phyloP scores from a whole-genome alignment of 2,797 vertebrate genomes.

The Prionace glauca region DNA sequence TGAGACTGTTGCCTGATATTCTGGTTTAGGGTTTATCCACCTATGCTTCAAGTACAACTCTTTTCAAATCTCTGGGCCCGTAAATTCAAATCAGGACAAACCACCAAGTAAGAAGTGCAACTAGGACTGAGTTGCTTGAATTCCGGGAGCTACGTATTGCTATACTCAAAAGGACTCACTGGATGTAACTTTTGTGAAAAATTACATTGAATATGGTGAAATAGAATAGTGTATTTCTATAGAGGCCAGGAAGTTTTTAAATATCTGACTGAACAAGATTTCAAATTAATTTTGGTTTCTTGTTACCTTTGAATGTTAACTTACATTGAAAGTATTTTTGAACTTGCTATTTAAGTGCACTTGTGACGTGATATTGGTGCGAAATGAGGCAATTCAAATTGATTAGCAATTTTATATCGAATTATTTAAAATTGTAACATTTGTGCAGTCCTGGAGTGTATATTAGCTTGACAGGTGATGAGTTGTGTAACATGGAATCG shows the following conservation, averaged over 20 bases:
- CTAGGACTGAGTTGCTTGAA: neutral
- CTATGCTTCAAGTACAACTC: neutral
- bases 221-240: neutral
- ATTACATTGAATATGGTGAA: neutral
- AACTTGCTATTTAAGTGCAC: neutral
- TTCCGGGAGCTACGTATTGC: neutral
- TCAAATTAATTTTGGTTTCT: neutral
- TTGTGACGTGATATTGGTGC: neutral
- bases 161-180: neutral
- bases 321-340: neutral
- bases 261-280: neutral
- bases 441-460: neutral
- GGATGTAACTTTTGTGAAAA: neutral
- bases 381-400: neutral
- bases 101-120: neutral
- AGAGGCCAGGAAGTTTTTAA: neutral
- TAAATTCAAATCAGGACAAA: neutral
- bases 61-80: neutral
- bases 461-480: neutral
- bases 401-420: neutral
- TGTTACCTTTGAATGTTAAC: neutral
- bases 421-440: neutral
- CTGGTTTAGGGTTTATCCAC: neutral
- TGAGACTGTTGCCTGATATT: neutral
- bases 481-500: neutral